Conservation (phyloP, 2,888 invertebrate genomes). For the Dioctria linearis region DNA sequence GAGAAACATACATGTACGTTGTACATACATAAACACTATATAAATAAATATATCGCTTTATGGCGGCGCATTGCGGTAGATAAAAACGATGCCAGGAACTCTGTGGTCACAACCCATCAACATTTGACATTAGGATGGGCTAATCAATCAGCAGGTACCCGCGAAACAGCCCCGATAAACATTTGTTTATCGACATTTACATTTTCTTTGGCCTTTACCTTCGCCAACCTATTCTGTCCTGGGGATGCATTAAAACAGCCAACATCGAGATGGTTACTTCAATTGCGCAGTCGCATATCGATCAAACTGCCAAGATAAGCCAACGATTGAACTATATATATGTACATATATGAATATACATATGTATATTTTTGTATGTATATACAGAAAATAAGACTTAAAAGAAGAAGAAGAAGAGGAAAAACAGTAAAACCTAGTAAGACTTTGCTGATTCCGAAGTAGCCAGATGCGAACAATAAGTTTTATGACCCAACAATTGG, state of each 20-base stretch:
- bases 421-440: neutral
- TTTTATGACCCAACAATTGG: conserved; percentile 36
- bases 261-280: conserved; percentile 22
- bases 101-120: conserved; percentile 36
- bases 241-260: neutral
- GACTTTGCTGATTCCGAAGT: conserved; percentile 1
- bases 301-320: conserved; percentile 50
- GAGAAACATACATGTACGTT: neutral
- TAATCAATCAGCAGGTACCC: conserved; percentile 47
- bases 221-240: conserved; percentile 12
- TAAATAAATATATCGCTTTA: too few relatives aligned
- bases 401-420: conserved; percentile 14
- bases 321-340: neutral
- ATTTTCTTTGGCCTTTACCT: conserved; percentile 33
- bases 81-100: conserved; percentile 4
- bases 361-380: neutral
- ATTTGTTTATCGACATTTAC: conserved; percentile 51
- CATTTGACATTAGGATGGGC: conserved; percentile 47
- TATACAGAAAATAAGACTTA: neutral
- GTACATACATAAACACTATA: too few relatives aligned
- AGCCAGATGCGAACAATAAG: conserved; percentile 40
- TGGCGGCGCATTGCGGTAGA: neutral
- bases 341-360: too few relatives aligned
- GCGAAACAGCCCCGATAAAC: conserved; percentile 11
- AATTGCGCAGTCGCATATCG: conserved; percentile 49